Conservation (phyloP, 2,888 invertebrate genomes). For the Aethes cnicana region DNA sequence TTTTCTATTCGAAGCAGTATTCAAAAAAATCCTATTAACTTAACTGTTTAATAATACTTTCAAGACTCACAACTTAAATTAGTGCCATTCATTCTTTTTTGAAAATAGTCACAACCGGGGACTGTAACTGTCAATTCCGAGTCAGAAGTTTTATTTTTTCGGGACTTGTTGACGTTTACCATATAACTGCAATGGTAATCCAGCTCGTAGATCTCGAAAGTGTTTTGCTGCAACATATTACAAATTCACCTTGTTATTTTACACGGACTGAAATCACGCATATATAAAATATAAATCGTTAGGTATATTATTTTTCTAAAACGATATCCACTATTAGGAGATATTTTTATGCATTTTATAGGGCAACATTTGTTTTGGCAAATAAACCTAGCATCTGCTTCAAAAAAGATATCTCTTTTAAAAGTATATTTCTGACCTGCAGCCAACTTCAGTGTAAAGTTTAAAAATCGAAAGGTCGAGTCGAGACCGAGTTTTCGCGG, state of each 20-base stretch:
- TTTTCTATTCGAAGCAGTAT: too few species aligned
- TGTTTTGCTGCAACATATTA: constrained; percentile 73
- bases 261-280: too few species aligned
- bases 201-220: constrained; percentile 81
- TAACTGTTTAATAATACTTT: constrained; percentile 13
- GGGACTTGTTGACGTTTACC: constrained; percentile 75
- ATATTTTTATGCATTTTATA: background rate
- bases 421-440: constrained; percentile 36
- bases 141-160: constrained; percentile 59
- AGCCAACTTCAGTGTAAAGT: constrained; percentile 39
- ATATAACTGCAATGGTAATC: constrained; percentile 81
- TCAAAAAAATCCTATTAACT: background rate
- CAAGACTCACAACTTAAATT: constrained; percentile 52
- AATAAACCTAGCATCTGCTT: constrained; percentile 4
- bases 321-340: constrained; percentile 5
- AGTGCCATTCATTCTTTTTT: constrained; percentile 58
- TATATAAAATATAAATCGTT: too few species aligned
- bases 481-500: constrained; percentile 25
- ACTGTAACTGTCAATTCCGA: constrained; percentile 77
- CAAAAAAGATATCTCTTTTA: constrained; percentile 7
- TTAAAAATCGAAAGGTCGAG: constrained; percentile 30
- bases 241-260: too few species aligned
- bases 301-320: too few species aligned
- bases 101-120: constrained; percentile 77
- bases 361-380: constrained; percentile 30